Conservation (phyloP, 2,113 vertebrate species). For the Perca schrenkii region DNA sequence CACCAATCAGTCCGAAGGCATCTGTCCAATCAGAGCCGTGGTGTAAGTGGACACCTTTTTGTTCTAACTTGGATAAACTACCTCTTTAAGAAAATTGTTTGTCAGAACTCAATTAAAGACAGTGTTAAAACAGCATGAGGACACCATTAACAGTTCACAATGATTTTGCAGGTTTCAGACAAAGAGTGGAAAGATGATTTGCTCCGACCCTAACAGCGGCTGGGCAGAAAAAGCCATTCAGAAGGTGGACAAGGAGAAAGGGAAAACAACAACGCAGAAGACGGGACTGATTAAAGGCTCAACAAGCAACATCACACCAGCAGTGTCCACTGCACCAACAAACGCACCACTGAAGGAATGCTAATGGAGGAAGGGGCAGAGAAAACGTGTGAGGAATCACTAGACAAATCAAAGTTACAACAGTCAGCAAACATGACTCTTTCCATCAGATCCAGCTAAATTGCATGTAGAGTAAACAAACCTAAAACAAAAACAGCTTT, state of each 20-base stretch:
- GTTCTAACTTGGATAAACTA: neutral
- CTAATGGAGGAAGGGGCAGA: neutral
- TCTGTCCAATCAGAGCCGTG: slow-evolving; percentile 57
- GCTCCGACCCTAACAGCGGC: slow-evolving; percentile 39
- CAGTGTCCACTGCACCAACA: neutral
- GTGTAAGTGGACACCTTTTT: slow-evolving; percentile 62
- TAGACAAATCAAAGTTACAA: neutral
- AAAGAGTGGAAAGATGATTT: fast-evolving
- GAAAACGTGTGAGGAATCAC: neutral
- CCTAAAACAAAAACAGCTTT: neutral
- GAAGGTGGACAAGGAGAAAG: slow-evolving; percentile 36
- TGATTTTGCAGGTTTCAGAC: slow-evolving; percentile 68
- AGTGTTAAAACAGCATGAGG: neutral
- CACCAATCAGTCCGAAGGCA: slow-evolving; percentile 32
- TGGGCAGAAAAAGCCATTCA: slow-evolving; percentile 44
- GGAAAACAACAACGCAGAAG: neutral
- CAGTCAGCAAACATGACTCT: neutral
- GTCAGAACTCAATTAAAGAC: neutral
- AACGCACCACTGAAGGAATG: neutral
- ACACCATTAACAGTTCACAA: slow-evolving; percentile 4
- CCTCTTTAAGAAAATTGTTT: neutral
- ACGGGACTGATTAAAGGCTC: neutral
- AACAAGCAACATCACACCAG: neutral
- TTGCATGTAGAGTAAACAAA: neutral
- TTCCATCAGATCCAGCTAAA: neutral